These are phyloP conservation scores for Atherinomorus stipes DNA, from an alignment of 2,113 vertebrate species.

Conservation along the genomic window DNA sequence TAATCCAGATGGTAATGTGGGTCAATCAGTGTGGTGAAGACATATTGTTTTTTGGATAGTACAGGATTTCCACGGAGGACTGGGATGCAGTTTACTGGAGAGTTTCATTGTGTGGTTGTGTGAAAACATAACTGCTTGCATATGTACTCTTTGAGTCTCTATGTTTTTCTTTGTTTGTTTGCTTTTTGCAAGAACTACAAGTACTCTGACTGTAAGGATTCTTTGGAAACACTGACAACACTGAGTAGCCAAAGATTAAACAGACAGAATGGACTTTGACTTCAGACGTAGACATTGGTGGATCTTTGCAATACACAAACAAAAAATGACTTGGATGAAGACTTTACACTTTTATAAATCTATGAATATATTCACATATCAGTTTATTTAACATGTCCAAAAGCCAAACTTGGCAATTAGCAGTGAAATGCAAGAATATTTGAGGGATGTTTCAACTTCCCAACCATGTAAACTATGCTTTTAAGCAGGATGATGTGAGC, in stretches of 20 bases:
- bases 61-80: neutral
- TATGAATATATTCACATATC: neutral
- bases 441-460: neutral
- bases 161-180: neutral
- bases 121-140: neutral
- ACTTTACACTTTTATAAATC: neutral
- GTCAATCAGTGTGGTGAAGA: neutral
- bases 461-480: neutral
- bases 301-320: neutral
- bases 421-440: neutral
- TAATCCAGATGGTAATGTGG: constrained; percentile 9
- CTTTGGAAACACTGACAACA: neutral
- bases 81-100: constrained; percentile 3
- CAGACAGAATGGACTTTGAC: constrained; percentile 31
- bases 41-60: constrained; percentile 5
- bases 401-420: neutral
- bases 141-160: neutral
- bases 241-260: neutral
- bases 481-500: constrained; percentile 11
- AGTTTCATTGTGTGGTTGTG: neutral
- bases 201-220: neutral
- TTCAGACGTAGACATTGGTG: neutral
- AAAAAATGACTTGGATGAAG: neutral
- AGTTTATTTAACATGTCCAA: neutral
- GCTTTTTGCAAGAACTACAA: neutral